Percentiles rank a stretch among this genome's conserved stretches.
phyloP scores from a whole-genome alignment of 2,888 invertebrate species.

The Athrips mouffetella region DNA sequence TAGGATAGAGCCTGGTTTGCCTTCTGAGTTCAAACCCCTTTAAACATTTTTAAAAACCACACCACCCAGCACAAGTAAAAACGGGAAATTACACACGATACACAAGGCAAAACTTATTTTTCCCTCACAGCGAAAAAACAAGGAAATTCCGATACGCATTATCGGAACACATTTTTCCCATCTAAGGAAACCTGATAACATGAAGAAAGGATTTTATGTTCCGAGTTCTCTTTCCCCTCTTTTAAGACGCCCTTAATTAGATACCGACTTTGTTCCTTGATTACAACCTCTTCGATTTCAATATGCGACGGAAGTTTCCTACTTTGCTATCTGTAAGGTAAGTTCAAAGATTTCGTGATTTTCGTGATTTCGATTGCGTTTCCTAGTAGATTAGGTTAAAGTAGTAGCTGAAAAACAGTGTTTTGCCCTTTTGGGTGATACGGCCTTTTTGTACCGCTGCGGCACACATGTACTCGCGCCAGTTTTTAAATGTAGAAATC shows the following conservation, averaged over 20 bases:
- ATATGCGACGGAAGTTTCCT: conserved; percentile 10
- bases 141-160: conserved; percentile 46
- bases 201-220: conserved; percentile 59
- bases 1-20: too few species aligned
- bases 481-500: too few species aligned
- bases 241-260: conserved; percentile 48
- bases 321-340: too few species aligned
- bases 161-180: conserved; percentile 62
- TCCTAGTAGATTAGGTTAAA: too few species aligned
- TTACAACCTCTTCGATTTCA: conserved; percentile 16
- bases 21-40: too few species aligned
- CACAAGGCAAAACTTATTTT: not conserved
- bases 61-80: not conserved
- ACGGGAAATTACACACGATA: not conserved
- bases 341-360: too few species aligned
- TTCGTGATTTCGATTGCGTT: too few species aligned
- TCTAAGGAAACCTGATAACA: conserved; percentile 53
- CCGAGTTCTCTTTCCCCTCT: conserved; percentile 37
- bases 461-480: too few species aligned
- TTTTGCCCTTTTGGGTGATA: too few species aligned
- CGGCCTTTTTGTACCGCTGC: too few species aligned
- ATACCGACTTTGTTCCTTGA: conserved; percentile 30
- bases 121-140: conserved; percentile 29
- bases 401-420: too few species aligned
- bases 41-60: not conserved